Evolutionary conservation across 37 sponge, comb jelly and placozoan genomes (phyloP).

Genomic region (Ianthella basta): DNA sequence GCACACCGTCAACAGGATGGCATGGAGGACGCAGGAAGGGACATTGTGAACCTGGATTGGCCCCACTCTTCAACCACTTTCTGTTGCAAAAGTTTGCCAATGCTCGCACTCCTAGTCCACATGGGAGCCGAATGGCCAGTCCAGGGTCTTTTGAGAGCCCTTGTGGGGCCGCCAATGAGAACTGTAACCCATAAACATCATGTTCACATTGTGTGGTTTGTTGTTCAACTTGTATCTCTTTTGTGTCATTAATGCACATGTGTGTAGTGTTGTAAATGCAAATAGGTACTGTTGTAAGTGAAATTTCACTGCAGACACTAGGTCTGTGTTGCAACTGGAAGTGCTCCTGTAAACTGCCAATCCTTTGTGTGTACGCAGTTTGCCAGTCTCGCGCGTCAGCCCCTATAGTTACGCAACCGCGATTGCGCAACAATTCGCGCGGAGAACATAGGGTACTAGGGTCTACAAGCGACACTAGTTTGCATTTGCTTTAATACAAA

Average conservation of each 20-base stretch:
- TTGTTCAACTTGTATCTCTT: background rate
- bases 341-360: too few species aligned
- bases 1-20: slow-evolving; percentile 69
- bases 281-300: too few species aligned
- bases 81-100: slow-evolving; percentile 71
- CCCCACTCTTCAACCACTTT: slow-evolving; percentile 57
- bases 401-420: too few species aligned
- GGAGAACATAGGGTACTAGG: too few species aligned
- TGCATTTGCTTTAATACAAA: too few species aligned
- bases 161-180: background rate
- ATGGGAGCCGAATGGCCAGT: slow-evolving; percentile 6
- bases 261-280: background rate
- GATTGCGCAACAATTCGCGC: too few species aligned
- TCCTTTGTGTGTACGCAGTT: too few species aligned
- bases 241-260: background rate
- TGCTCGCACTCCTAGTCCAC: slow-evolving; percentile 37
- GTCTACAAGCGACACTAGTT: too few species aligned
- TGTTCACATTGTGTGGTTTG: background rate
- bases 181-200: background rate
- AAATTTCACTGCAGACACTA: too few species aligned
- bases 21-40: background rate
- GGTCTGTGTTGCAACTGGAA: too few species aligned
- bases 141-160: slow-evolving; percentile 69
- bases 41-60: slow-evolving; percentile 18
- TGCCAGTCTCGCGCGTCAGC: too few species aligned